A percentile compares a stretch with the other conserved stretches of the same genome.
These are phyloP conservation scores for Habropoda laboriosa DNA, from an alignment of 1,140 invertebrate species.

Conservation along the genomic window DNA sequence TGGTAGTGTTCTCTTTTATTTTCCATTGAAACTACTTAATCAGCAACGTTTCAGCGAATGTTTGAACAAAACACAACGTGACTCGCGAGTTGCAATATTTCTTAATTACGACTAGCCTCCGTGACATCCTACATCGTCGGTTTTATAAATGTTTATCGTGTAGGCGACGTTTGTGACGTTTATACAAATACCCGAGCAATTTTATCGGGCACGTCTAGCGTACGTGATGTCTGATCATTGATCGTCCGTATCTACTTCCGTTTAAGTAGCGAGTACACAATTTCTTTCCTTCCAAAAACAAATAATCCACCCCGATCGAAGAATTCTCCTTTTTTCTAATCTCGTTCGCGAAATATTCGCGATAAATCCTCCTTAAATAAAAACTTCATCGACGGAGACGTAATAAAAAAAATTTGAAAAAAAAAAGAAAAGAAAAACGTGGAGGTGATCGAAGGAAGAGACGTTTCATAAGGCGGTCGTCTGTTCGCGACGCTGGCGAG, in stretches of 20 bases:
- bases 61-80: constrained; percentile 48
- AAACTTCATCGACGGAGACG: no score
- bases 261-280: background rate
- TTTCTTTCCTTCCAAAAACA: background rate
- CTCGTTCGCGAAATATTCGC: no score
- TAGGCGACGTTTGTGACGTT: background rate
- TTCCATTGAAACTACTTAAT: no score
- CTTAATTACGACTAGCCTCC: constrained; percentile 6
- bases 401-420: no score
- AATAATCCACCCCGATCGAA: no score
- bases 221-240: background rate
- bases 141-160: background rate
- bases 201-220: background rate
- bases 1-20: no score
- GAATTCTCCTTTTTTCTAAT: no score
- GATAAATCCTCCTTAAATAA: no score
- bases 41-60: no score
- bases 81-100: constrained; percentile 42
- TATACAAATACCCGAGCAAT: background rate
- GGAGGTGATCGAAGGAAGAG: constrained; percentile 21
- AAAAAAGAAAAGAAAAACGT: background rate
- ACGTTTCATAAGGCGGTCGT: background rate
- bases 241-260: background rate
- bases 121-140: background rate
- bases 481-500: background rate